Evolutionary conservation across 2,888 invertebrate species (phyloP).

Genomic region (Macaria liturata): DNA sequence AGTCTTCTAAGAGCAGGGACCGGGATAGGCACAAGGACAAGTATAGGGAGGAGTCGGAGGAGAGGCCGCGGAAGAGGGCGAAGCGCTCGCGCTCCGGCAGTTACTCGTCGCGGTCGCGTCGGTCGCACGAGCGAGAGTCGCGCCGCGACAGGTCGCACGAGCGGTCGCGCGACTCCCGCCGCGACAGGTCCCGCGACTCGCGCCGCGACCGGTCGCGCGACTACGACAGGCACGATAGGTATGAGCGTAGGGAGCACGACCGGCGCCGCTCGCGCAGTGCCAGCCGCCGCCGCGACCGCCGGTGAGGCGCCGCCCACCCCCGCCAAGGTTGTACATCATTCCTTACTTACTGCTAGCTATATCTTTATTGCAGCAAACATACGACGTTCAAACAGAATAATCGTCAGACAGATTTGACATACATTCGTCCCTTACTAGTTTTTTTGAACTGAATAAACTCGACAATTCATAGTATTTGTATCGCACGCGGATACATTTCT

Average conservation of each 20-base stretch:
- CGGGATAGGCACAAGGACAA: slow-evolving; percentile 56
- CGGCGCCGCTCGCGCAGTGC: slow-evolving; percentile 65
- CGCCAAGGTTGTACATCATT: slow-evolving; percentile 68
- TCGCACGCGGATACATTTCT: too few species aligned
- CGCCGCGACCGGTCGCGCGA: slow-evolving; percentile 41
- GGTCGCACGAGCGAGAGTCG: slow-evolving; percentile 52
- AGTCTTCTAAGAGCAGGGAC: slow-evolving; percentile 53
- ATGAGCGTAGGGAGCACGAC: slow-evolving; percentile 76
- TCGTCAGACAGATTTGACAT: too few species aligned
- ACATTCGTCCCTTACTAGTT: too few species aligned
- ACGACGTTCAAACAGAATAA: too few species aligned
- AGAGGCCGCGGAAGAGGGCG: slow-evolving; percentile 60
- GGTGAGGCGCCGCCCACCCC: slow-evolving; percentile 73
- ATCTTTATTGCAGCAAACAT: too few species aligned
- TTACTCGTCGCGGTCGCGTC: slow-evolving; percentile 60
- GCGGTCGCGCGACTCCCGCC: slow-evolving; percentile 35
- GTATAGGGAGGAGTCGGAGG: slow-evolving; percentile 69
- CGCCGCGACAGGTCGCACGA: slow-evolving; percentile 36
- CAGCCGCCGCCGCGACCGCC: slow-evolving; percentile 67
- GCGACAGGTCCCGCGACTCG: slow-evolving; percentile 30
- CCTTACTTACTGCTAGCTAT: background rate
- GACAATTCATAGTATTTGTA: too few species aligned
- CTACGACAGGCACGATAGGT: slow-evolving; percentile 68
- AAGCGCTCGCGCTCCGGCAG: slow-evolving; percentile 67
- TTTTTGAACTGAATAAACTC: too few species aligned